Base-by-base conservation (phyloP, 2,797 vertebrate genomes). In the Onychomys leucogaster region DNA sequence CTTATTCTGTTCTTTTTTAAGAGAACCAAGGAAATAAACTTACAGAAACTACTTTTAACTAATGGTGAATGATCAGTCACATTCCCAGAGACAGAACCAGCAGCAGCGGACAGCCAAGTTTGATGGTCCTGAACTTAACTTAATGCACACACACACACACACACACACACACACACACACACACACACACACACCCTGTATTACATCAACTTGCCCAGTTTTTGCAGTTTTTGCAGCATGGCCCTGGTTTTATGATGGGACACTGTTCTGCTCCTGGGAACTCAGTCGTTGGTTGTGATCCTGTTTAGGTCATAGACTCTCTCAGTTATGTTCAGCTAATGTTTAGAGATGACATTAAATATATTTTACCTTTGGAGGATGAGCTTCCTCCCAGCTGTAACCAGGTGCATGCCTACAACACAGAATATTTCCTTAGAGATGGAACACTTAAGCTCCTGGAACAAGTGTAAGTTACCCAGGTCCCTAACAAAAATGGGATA, bases 371-470 rank as follows among this genome's bases (percentile, higher is more conserved):
- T 83, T 93, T 92, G 61, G 86, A 77, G 29, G 63, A 76, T 43
- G 13, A 92, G 57, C 12, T 4, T 23, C 90, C 86, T 81, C 82
- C 73, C 89, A 95, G n/a, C 41, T 52, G 52, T 86, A 75, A 41
- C 94, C 95, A 95, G 65, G 76, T 96, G 85, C n/a, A 4, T 21
- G 1, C 23, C 59, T 13, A 7, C 0, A 2, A 84, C 34, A 27
- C 55, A 59, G 32, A 77, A 21, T 14, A 41, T 55, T 46, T 83
- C 90, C 88, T 73, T 8, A 3, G 81, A 88, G 88, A 83, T 5
- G 13, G 27, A 65, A 29, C 0, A 43, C 10, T 41, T 67, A n/a
- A 57, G 67, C 52, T 92, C 34, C 81, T n/a, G 96, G 86, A 23
- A 76, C 89, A 23, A 17, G 32, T 32, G 3, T 27, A 6, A 16